These are phyloP conservation scores for Stegana nigrithorax DNA, from an alignment of 2,888 invertebrate species.

Conservation along the genomic window DNA sequence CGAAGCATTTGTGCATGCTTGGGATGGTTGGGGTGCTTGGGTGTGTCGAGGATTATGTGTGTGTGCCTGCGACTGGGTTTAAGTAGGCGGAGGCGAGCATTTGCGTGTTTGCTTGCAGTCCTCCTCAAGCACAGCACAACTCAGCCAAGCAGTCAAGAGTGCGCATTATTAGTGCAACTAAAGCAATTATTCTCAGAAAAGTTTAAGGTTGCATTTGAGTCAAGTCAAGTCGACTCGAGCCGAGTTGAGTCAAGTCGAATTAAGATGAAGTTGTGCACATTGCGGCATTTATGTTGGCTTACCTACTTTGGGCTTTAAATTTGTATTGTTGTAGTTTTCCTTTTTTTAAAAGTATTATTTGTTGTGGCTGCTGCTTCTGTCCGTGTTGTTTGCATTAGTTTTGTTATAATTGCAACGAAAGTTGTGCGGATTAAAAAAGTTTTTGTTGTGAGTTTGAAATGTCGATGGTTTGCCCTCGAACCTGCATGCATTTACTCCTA, in stretches of 20 bases:
- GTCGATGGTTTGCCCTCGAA: too few relatives aligned
- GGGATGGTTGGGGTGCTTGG: too few relatives aligned
- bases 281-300: too few relatives aligned
- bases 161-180: slow-evolving; percentile 7
- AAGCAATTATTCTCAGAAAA: slow-evolving; percentile 53
- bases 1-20: too few relatives aligned
- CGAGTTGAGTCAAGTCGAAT: too few relatives aligned
- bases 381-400: neutral
- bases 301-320: neutral
- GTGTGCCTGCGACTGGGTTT: neutral
- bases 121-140: too few relatives aligned
- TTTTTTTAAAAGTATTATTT: neutral
- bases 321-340: neutral
- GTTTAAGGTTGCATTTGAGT: slow-evolving; percentile 30
- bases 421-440: slow-evolving; percentile 17
- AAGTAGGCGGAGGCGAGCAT: too few relatives aligned
- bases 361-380: neutral
- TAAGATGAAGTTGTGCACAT: neutral
- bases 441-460: neutral
- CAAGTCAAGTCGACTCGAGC: neutral
- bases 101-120: too few relatives aligned
- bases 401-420: slow-evolving; percentile 13
- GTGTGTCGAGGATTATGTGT: neutral
- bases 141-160: too few relatives aligned
- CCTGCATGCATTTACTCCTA: too few relatives aligned